Conservation (phyloP, 2,888 invertebrate species). For the Chaitophorus viminalis region DNA sequence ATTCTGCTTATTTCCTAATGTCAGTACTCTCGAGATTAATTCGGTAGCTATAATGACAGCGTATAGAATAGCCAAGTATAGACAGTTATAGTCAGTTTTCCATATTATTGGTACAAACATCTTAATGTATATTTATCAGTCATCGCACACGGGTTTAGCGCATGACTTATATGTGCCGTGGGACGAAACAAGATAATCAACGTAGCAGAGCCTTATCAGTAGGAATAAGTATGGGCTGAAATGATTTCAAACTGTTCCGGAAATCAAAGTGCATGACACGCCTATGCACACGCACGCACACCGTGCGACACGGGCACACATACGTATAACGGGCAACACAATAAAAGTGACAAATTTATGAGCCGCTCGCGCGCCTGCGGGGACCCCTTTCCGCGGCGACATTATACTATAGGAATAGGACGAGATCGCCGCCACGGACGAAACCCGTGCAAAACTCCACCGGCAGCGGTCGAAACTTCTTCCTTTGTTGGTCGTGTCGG, state of each 20-base stretch:
- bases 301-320: neutral
- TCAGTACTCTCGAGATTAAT: too few relatives aligned
- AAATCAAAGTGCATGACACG: neutral
- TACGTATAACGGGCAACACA: conserved; percentile 49
- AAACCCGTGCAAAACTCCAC: conserved; percentile 51
- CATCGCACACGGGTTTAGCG: too few relatives aligned
- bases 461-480: conserved; percentile 52
- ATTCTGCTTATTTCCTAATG: too few relatives aligned
- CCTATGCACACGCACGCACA: neutral
- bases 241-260: neutral
- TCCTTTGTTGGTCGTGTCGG: conserved; percentile 56
- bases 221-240: neutral
- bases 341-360: conserved; percentile 61
- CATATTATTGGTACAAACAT: too few relatives aligned
- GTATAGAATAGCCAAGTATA: too few relatives aligned
- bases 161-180: too few relatives aligned
- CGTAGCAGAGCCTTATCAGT: neutral
- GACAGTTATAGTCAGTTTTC: too few relatives aligned
- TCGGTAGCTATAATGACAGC: too few relatives aligned
- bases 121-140: too few relatives aligned
- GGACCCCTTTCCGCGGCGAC: conserved; percentile 49
- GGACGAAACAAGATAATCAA: too few relatives aligned
- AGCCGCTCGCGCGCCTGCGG: conserved; percentile 39
- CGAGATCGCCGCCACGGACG: conserved; percentile 44
- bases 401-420: neutral